Evolutionary conservation across 2,797 vertebrate species (phyloP), one percentile per base, ranked within the genome.

Genomic region (Rhynchotus rufescens): DNA sequence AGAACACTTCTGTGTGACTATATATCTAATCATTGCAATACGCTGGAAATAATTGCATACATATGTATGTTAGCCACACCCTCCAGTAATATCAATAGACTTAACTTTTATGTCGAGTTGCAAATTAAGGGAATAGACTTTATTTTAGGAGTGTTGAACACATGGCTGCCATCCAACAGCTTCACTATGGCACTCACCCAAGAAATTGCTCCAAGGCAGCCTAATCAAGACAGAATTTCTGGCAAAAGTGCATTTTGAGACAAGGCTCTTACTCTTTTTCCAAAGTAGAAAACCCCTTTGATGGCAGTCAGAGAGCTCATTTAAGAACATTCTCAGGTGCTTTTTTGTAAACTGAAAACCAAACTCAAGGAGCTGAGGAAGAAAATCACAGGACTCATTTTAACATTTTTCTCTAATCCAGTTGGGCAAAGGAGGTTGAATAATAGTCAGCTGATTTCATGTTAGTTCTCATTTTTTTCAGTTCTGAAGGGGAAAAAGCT

Each of bases 51-150:
- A 92, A 95, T 91, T 76, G 77, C 84, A 92, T 75, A 87, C 93
- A 93, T 79, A 86, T 96, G 94, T 86, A 80, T 12, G 65, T 61
- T 79, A 83, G 74, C 71, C 71, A 64, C 94, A 84, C 88, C 86
- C 93, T 90, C 88, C 80, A 73, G 76, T 13, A 62, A 78, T 91
- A 95, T 71, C 94, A 81, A 77, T 77, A 92, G 86, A 80, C 84
- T 94, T 84, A 64, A 78, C 84, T 78, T 92, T 81, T 84, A 84
- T 34, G 45, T 80, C 72, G 92, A 89, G 88, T 60, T 80, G 92
- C 75, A 96, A 94, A 96, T 96, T 89, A 95, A 92, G 32, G 78
- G 92, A 80, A 95, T 84, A 84, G 80, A 49, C 68, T 91, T 96
- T 92, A 93, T 91, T 90, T 92, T 84, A 78, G 72, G 91, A 94